phyloP scores from a whole-genome alignment of 64 coral and sea anemone genomes.

The Anthopleura sola region DNA sequence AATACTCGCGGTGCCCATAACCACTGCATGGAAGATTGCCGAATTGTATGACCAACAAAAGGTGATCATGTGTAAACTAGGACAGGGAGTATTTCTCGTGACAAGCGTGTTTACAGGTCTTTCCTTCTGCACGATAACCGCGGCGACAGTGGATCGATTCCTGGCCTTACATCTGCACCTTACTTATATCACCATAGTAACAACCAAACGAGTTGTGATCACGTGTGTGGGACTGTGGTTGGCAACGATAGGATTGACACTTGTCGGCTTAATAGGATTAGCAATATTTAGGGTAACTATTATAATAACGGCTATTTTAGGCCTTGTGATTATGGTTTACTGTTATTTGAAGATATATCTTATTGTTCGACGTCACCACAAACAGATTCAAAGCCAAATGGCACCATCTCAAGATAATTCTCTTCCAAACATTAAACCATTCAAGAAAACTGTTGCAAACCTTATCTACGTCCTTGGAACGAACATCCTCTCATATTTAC shows the following conservation, averaged over 20 bases:
- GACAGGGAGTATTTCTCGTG: background rate
- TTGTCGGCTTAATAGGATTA: background rate
- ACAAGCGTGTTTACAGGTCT: background rate
- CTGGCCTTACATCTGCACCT: background rate
- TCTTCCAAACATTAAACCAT: background rate
- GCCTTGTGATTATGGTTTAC: background rate
- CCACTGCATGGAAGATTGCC: background rate
- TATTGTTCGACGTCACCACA: background rate
- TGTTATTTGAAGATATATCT: background rate
- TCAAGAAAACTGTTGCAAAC: background rate
- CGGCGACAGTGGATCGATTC: background rate
- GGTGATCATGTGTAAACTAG: background rate
- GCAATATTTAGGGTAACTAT: background rate
- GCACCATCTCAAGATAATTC: background rate
- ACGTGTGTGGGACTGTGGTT: background rate
- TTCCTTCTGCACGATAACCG: background rate
- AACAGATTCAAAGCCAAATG: background rate
- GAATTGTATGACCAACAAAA: background rate
- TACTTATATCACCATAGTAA: background rate
- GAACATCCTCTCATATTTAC: background rate
- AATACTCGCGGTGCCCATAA: background rate
- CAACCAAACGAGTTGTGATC: background rate
- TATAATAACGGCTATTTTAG: background rate
- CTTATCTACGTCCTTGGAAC: background rate
- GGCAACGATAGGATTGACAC: background rate